phyloP scores from a whole-genome alignment of 2,113 vertebrate species.

The Gobio gobio region DNA sequence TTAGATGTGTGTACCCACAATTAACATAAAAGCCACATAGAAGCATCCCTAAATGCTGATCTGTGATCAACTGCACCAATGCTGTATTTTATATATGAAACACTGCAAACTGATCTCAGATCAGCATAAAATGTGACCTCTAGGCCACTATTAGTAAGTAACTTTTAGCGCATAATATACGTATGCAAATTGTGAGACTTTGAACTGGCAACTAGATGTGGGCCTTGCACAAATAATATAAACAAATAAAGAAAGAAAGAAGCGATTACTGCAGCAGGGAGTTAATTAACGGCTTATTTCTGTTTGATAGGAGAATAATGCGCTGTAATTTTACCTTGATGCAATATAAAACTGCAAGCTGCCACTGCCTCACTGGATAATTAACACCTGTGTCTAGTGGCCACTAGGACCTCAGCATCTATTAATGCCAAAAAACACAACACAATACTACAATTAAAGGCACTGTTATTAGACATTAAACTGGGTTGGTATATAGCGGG shows the following conservation, averaged over 20 bases:
- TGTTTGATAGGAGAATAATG: slow-evolving; percentile 85
- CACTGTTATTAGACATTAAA: slow-evolving; percentile 24
- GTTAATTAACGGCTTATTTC: slow-evolving; percentile 92
- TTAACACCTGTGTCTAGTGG: slow-evolving; percentile 83
- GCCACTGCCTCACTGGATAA: slow-evolving; percentile 80
- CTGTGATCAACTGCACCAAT: too few relatives aligned
- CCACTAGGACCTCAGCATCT: slow-evolving; percentile 76
- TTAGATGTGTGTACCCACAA: too few relatives aligned
- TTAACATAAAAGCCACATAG: too few relatives aligned
- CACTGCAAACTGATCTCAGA: not conserved
- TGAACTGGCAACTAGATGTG: slow-evolving; percentile 74
- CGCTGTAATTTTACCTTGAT: slow-evolving; percentile 88
- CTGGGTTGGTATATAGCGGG: slow-evolving; percentile 9
- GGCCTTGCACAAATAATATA: slow-evolving; percentile 75
- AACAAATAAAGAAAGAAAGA: slow-evolving; percentile 42
- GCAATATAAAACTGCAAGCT: slow-evolving; percentile 89
- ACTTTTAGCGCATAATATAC: not conserved
- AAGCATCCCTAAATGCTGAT: too few relatives aligned
- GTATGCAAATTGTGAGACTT: not conserved
- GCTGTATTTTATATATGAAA: not conserved
- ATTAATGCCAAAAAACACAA: slow-evolving; percentile 65
- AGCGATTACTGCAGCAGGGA: slow-evolving; percentile 84
- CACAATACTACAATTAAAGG: slow-evolving; percentile 42
- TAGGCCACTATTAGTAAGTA: not conserved
- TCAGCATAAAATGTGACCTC: not conserved